phyloP scores from a whole-genome alignment of 1,140 invertebrate genomes.

The Drosophila takahashii region DNA sequence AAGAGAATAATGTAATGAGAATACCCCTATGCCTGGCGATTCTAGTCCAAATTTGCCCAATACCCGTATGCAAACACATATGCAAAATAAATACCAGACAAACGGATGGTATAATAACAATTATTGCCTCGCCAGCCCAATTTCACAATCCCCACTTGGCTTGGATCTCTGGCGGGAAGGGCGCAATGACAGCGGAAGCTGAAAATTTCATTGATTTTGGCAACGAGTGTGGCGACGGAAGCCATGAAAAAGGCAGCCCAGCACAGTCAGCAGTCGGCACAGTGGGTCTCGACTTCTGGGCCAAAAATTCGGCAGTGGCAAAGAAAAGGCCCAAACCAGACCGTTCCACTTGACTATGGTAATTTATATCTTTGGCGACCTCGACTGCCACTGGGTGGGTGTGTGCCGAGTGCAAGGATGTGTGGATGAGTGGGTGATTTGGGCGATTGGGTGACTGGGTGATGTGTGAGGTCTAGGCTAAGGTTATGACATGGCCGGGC shows the following conservation, averaged over 20 bases:
- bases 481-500: conserved; percentile 72
- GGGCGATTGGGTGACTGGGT: conserved; percentile 1
- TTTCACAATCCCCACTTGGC: conserved; percentile 53
- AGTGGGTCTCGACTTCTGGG: conserved; percentile 46
- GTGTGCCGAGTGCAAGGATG: not conserved
- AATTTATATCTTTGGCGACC: conserved; percentile 74
- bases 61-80: conserved; percentile 59
- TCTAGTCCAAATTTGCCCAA: conserved; percentile 6
- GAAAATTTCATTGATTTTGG: conserved; percentile 80
- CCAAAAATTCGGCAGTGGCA: conserved; percentile 44
- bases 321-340: conserved; percentile 25
- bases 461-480: conserved; percentile 68
- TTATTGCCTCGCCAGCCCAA: conserved; percentile 71
- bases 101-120: conserved; percentile 80
- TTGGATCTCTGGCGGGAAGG: conserved; percentile 13
- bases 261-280: conserved; percentile 54
- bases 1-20: conserved; percentile 4
- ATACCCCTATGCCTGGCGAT: not conserved
- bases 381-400: conserved; percentile 30
- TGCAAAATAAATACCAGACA: conserved; percentile 79
- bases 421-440: conserved; percentile 2
- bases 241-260: conserved; percentile 66
- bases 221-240: conserved; percentile 49
- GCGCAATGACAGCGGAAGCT: conserved; percentile 65
- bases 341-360: conserved; percentile 63